Conservation (phyloP, 2,113 vertebrate species). For the Maccullochella peelii region DNA sequence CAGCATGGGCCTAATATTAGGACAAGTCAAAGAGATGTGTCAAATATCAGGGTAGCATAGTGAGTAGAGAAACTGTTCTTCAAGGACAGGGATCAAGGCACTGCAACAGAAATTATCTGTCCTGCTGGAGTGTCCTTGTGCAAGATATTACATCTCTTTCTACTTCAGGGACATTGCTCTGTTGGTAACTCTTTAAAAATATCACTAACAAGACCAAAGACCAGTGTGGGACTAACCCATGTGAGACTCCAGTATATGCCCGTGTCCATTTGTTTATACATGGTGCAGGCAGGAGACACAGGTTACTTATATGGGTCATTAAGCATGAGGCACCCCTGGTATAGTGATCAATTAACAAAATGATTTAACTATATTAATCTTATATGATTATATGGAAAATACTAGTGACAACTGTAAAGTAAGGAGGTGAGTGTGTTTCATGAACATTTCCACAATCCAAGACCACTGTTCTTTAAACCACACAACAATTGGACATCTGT, state of each 20-base stretch:
- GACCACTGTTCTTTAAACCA: constrained; percentile 11
- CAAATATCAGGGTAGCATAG: background rate
- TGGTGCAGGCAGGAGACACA: background rate
- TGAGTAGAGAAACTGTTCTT: background rate
- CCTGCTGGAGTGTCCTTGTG: constrained; percentile 11
- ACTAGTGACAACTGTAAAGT: background rate
- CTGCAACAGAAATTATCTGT: background rate
- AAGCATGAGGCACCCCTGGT: background rate
- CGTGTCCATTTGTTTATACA: background rate
- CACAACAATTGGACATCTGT: constrained; percentile 6
- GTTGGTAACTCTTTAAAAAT: background rate
- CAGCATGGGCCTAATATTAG: background rate
- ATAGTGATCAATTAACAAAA: background rate
- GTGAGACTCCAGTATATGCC: background rate
- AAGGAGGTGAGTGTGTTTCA: background rate
- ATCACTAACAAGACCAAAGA: background rate
- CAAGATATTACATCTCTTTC: background rate
- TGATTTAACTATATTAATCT: background rate
- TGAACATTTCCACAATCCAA: constrained; percentile 31
- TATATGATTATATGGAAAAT: background rate
- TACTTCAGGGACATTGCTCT: background rate
- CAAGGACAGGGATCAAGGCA: constrained; percentile 12
- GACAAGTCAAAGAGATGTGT: background rate
- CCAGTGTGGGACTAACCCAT: background rate
- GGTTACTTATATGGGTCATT: background rate